Evolutionary conservation across 2,113 vertebrate species (phyloP), one percentile per base, ranked within the genome.

Genomic region (Anhinga anhinga): DNA sequence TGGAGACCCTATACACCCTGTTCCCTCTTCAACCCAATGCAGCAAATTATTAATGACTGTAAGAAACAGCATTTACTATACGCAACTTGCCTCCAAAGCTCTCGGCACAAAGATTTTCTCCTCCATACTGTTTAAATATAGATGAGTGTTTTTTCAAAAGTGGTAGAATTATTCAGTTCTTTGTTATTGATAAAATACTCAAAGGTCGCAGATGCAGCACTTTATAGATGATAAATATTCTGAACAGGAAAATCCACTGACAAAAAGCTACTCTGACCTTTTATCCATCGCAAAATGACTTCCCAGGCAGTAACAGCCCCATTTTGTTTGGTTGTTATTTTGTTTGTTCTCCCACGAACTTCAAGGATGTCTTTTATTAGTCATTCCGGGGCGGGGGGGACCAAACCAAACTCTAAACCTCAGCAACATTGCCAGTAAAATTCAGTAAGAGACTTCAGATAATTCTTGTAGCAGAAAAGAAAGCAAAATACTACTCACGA

Each of bases 111-210:
- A 95, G 61, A 79, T 87, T 90, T 94, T 82, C 73, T 90, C 71
- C 74, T 91, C 76, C 30, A 20, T 18, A 40, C 76, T 94, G 55
- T 96, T 97, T 96, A 98, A 98, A 98, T 96, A 98, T 98, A 98
- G 93, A 97, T 97, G 93, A 97, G 89, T 67, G 65, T 17, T 78
- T 96, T 96, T 90, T 83, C 65, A 96, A 96, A 91, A 96, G 85
- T 38, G 83, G 63, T 38, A 47, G 90, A 97, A 95, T 97, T 98
- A 96, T 97, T 97, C 93, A 96, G 82, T 77, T 90, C 89, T 96
- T 93, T 97, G 74, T 97, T 97, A 96, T 92, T 97, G 97, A 95
- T 94, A 95, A 95, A 97, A 94, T 92, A 93, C 94, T 97, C 89
- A 98, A 96, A 98, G 95, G 94, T 95, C 77, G 32, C 93, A 93